phyloP scores from a whole-genome alignment of 2,888 invertebrate species.

The Escarpia spicata region DNA sequence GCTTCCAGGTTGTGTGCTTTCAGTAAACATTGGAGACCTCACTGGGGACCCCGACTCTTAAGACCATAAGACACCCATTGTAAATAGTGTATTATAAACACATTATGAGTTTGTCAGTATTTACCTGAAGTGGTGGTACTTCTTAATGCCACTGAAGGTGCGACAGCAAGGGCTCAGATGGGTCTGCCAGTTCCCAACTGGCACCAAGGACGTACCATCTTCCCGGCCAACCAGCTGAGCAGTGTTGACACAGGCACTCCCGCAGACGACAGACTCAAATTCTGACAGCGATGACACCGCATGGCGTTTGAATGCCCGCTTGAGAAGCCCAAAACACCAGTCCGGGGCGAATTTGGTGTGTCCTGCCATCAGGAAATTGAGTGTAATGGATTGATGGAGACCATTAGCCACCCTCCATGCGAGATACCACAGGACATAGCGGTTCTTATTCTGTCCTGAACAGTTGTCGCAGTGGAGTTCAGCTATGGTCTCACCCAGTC shows the following conservation, averaged over 20 bases:
- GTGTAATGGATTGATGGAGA: too few relatives aligned
- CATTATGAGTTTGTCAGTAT: too few relatives aligned
- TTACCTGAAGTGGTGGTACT: constrained; percentile 14
- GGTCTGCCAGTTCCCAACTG: constrained; percentile 25
- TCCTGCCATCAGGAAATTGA: too few relatives aligned
- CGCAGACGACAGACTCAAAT: constrained; percentile 21
- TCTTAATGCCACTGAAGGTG: constrained; percentile 7
- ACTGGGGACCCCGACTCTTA: too few relatives aligned
- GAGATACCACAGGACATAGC: constrained; percentile 38
- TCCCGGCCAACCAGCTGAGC: constrained; percentile 26
- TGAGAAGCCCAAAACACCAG: too few relatives aligned
- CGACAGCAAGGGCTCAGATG: neutral
- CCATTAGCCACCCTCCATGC: constrained; percentile 32
- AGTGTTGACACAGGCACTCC: neutral
- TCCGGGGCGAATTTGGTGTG: too few relatives aligned
- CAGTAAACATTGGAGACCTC: too few relatives aligned
- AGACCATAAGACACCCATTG: too few relatives aligned
- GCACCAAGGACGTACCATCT: constrained; percentile 23
- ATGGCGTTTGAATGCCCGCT: too few relatives aligned
- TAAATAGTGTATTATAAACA: too few relatives aligned
- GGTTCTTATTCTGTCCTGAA: constrained; percentile 45
- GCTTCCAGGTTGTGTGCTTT: too few relatives aligned
- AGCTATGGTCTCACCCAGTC: constrained; percentile 38
- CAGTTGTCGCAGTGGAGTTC: constrained; percentile 44
- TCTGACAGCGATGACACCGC: neutral